Evolutionary conservation across 2,113 vertebrate species (phyloP), one percentile per base, ranked within the genome.

Genomic region (Hydrolagus affinis): DNA sequence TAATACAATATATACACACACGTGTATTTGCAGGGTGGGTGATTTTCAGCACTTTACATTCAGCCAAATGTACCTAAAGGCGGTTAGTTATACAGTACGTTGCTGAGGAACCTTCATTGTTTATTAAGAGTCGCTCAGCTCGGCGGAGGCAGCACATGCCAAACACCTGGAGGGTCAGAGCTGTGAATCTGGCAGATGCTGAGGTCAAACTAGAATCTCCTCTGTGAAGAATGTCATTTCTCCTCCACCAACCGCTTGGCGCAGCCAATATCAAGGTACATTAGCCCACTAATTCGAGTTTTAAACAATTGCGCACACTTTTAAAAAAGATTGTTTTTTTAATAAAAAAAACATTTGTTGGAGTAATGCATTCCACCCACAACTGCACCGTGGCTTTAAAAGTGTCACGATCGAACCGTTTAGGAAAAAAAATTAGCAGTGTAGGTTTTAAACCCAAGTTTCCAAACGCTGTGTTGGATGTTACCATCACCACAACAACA

Each of bases 101-200:
- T 32, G 64, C 60, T 32, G 60, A 15, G 44, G 76, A 83, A 30
- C 78, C 19, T 75, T 75, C 73, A 60, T 83, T 66, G 78, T 83
- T 83, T 83, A 83, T 83, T 66, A 68, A 83, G 78, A 83, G 60
- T 28, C 66, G 59, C 32, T 83, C 62, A 66, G 60, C 62, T 4
- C 78, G 64, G 62, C 62, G 30, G 78, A 83, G 78, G 59, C 66
- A 83, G 78, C 78, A 83, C 78, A 83, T 83, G 78, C 66, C 78
- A 66, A 83, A 83, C 78, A 83, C 78, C 78, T 83, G 60, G 66
- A 64, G 78, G 78, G 78, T 83, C 78, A 60, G 28, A 64, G 78
- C 78, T 83, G 78, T 83, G 78, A 83, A 83, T 83, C 64, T 83
- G 78, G 78, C 78, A 83, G 78, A 83, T 83, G 78, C 78, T 83